Evolutionary conservation across 2,113 vertebrate genomes (phyloP).

Genomic region (Rissa tridactyla): DNA sequence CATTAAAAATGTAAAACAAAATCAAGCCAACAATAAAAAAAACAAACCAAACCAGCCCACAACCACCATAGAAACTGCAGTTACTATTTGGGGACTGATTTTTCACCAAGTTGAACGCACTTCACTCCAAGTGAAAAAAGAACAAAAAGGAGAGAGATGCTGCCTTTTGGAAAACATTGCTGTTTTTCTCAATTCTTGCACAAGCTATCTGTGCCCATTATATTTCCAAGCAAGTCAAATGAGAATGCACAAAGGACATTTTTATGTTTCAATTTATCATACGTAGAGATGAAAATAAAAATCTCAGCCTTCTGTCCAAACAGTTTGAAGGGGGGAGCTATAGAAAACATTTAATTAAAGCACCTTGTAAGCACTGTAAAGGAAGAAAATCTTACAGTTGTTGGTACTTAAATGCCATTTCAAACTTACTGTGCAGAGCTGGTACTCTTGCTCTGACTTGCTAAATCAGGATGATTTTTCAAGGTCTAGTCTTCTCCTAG

Average conservation of each 20-base stretch:
- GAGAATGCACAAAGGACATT: neutral
- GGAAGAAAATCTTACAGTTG: neutral
- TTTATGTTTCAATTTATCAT: neutral
- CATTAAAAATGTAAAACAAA: neutral
- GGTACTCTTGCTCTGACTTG: neutral
- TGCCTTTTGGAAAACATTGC: neutral
- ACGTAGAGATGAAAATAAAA: neutral
- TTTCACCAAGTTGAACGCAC: neutral
- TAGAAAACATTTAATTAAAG: neutral
- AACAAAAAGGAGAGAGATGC: neutral
- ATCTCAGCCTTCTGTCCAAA: neutral
- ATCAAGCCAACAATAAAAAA: neutral
- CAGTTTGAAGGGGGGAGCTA: neutral
- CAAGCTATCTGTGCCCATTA: neutral
- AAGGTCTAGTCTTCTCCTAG: neutral
- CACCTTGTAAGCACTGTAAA: neutral
- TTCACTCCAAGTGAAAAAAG: neutral
- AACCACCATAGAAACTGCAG: neutral
- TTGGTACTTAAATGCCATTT: neutral
- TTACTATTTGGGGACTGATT: neutral
- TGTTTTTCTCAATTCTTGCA: neutral
- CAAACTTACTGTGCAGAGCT: neutral
- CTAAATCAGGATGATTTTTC: neutral
- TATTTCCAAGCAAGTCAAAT: neutral
- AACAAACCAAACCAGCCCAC: neutral